Conservation (phyloP, 2,888 invertebrate genomes). For the Parnassius apollo region DNA sequence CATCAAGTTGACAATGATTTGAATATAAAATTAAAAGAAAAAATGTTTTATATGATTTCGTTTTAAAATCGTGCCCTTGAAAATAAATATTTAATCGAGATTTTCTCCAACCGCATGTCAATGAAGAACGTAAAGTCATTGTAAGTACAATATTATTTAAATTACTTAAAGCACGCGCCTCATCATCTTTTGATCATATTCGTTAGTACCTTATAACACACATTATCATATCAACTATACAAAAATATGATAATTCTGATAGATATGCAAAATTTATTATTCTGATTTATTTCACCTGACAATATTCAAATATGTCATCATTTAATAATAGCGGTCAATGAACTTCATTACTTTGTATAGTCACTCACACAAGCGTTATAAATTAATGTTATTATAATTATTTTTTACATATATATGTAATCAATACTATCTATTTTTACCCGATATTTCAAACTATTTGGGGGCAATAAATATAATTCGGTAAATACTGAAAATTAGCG, state of each 20-base stretch:
- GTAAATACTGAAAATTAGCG: too few species aligned
- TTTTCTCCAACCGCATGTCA: constrained; percentile 30
- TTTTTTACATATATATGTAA: too few species aligned
- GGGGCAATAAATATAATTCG: too few species aligned
- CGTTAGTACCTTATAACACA: constrained; percentile 10
- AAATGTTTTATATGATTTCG: neutral
- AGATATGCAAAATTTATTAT: constrained; percentile 66
- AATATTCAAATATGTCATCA: constrained; percentile 57
- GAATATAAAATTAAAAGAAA: too few species aligned
- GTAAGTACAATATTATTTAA: constrained; percentile 36
- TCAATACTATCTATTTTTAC: too few species aligned
- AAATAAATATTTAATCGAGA: constrained; percentile 7
- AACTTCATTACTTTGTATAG: constrained; percentile 54
- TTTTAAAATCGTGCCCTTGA: neutral
- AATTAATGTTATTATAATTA: constrained; percentile 31
- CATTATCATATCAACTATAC: constrained; percentile 48
- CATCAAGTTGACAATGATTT: neutral
- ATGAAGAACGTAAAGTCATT: constrained; percentile 19
- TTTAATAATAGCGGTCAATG: constrained; percentile 59
- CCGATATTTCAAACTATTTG: too few species aligned
- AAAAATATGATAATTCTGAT: constrained; percentile 57
- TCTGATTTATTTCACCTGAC: constrained; percentile 50
- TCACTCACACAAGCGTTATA: constrained; percentile 47
- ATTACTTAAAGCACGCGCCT: constrained; percentile 37
- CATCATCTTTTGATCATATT: constrained; percentile 28